Base-by-base conservation (phyloP, 2,797 vertebrate species). In the Diceros bicornis region DNA sequence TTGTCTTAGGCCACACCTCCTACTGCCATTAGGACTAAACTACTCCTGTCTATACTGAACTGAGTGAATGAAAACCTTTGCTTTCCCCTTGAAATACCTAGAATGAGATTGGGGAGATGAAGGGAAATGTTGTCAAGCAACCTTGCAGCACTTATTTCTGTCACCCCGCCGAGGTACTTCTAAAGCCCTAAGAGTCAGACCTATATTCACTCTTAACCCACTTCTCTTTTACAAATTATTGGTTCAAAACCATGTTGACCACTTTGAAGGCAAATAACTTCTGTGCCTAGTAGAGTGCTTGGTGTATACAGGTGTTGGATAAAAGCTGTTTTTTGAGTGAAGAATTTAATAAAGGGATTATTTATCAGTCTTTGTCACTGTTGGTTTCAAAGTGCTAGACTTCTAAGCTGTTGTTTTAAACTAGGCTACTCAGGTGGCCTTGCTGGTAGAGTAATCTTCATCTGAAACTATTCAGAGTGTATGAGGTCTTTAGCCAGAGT, bases 391-490 rank as follows among this genome's bases (percentile, higher is more conserved):
- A 89, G 13, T 32, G 14, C 81, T 92, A 61, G 8, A 77, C 47
- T 89, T 91, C 77, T 82, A 89, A 91, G 18, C 41, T 89, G 3
- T 41, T 61, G 29, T 87, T 82, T 90, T 82, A 91, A 96, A 81
- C 1, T 0, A 83, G n/a, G 44, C 18, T 81, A 14, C 18, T 62
- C 37, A 14, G 13, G 7, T 32, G 32, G 18, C 34, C 20, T 79
- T 93, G 71, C 12, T 52, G 57, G 5, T 34, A 34, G 47, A 64
- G 14, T 52, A 21, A 79, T 69, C 59, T 75, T 59, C 27, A 62
- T 47, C 16, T 44, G 34, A 78, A 90, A 87, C 29, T 27, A 4
- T 41, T 85, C 17, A 61, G n/a, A 61, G 41, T 44, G 7, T 4
- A 55, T n/a, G 4, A 75, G 59, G 27, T 81, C 55, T 13, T 66